Conservation (phyloP, 2,797 vertebrate genomes). For the Rhadinocentrus ornatus region DNA sequence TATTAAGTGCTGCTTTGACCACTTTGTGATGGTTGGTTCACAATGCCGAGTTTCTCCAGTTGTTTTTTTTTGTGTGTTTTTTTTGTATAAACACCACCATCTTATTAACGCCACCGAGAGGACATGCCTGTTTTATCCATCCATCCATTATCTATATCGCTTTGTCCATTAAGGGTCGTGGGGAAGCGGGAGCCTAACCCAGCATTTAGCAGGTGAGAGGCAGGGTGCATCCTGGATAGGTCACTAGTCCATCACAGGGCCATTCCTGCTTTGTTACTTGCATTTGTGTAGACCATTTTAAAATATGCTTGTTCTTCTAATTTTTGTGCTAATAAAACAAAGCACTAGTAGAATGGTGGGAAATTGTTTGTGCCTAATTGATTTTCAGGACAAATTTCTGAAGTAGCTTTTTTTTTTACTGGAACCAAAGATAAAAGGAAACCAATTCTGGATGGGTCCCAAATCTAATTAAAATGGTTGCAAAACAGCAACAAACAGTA, state of each 20-base stretch:
- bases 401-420: background rate
- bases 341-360: background rate
- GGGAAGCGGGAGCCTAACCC: too few relatives aligned
- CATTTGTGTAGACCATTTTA: background rate
- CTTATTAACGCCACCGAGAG: background rate
- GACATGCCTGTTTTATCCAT: background rate
- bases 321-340: background rate
- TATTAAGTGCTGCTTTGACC: conserved; percentile 35
- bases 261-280: background rate
- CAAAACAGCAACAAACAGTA: background rate
- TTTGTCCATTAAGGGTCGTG: too few relatives aligned
- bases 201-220: too few relatives aligned
- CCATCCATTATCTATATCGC: too few relatives aligned
- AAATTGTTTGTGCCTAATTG: background rate
- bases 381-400: background rate
- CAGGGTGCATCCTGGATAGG: too few relatives aligned
- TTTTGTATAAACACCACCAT: too few relatives aligned
- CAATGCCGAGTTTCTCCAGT: background rate
- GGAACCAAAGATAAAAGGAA: background rate
- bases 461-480: background rate
- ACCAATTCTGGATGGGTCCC: background rate
- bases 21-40: conserved; percentile 10
- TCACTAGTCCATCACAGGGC: too few relatives aligned
- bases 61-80: too few relatives aligned
- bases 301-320: background rate